A percentile compares a stretch with the other conserved stretches of the same genome.
phyloP scores from a whole-genome alignment of 1,140 invertebrate genomes.

The Frieseomelitta varia region DNA sequence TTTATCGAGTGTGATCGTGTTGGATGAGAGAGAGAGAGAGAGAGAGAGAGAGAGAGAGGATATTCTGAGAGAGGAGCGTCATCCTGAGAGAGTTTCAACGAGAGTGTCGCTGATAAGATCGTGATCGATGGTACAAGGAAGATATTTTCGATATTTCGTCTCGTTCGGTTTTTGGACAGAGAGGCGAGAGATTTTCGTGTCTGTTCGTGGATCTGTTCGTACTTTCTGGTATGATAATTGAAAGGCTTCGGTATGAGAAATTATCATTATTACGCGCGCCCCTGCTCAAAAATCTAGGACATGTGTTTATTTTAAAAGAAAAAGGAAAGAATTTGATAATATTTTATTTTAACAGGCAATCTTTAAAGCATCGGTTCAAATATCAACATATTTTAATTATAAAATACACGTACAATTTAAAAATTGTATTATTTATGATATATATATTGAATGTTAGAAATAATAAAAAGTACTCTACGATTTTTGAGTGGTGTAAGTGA shows the following conservation, averaged over 20 bases:
- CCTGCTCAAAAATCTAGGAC: too few species aligned
- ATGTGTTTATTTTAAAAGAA: too few species aligned
- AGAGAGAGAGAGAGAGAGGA: constrained; percentile 21
- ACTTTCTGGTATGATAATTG: background rate
- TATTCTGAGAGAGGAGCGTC: background rate
- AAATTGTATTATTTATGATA: too few species aligned
- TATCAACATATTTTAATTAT: too few species aligned
- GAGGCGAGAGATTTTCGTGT: background rate
- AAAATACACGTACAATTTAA: too few species aligned
- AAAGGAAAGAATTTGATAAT: too few species aligned
- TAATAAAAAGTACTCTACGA: too few species aligned
- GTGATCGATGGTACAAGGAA: constrained; percentile 48
- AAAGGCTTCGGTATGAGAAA: background rate
- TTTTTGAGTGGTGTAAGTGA: too few species aligned
- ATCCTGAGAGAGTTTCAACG: constrained; percentile 16
- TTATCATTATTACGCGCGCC: too few species aligned
- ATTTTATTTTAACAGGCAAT: too few species aligned
- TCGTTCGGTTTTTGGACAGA: background rate
- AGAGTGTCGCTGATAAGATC: constrained; percentile 58
- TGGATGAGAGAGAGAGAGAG: background rate
- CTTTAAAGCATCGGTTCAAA: too few species aligned
- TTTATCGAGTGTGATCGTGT: background rate
- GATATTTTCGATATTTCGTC: constrained; percentile 60
- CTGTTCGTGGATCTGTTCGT: background rate
- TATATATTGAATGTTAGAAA: too few species aligned